Conservation (phyloP, 1,140 invertebrate species). For the Nephila pilipes region DNA sequence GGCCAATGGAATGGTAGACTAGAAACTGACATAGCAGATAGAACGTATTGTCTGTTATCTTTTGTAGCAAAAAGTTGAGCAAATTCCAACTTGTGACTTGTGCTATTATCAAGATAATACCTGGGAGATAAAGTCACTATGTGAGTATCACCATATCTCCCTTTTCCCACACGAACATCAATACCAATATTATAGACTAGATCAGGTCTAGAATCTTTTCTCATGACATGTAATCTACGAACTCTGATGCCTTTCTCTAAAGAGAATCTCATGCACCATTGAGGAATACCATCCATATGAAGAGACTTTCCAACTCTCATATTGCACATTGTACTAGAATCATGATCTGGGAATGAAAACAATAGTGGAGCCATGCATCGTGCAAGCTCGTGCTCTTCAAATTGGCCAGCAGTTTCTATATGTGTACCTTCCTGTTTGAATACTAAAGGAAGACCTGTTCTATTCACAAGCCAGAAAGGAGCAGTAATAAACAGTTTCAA, state of each 20-base stretch:
- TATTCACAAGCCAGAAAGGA: constrained; percentile 97
- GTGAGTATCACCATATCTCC: constrained; percentile 92
- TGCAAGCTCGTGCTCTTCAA: constrained; percentile 95
- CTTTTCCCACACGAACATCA: constrained; percentile 91
- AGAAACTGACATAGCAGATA: constrained; percentile 89
- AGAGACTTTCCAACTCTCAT: constrained; percentile 89
- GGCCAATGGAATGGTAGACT: constrained; percentile 98
- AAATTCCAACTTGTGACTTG: constrained; percentile 90
- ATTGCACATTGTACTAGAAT: constrained; percentile 82
- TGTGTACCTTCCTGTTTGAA: constrained; percentile 92
- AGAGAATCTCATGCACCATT: constrained; percentile 92
- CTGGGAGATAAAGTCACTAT: constrained; percentile 96
- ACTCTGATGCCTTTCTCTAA: constrained; percentile 88
- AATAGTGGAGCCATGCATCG: constrained; percentile 95
- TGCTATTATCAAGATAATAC: constrained; percentile 96
- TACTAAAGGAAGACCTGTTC: constrained; percentile 95
- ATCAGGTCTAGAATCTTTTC: constrained; percentile 82
- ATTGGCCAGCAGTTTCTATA: constrained; percentile 93
- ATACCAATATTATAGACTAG: constrained; percentile 88
- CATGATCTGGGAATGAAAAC: constrained; percentile 95
- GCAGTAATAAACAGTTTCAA: constrained; percentile 87
- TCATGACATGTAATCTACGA: constrained; percentile 85
- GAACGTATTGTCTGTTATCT: constrained; percentile 54
- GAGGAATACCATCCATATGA: constrained; percentile 85
- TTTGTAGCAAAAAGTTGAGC: constrained; percentile 86